Percentiles rank a stretch among this genome's conserved stretches.
phyloP scores from a whole-genome alignment of 2,797 vertebrate genomes.

The Dermochelys coriacea region DNA sequence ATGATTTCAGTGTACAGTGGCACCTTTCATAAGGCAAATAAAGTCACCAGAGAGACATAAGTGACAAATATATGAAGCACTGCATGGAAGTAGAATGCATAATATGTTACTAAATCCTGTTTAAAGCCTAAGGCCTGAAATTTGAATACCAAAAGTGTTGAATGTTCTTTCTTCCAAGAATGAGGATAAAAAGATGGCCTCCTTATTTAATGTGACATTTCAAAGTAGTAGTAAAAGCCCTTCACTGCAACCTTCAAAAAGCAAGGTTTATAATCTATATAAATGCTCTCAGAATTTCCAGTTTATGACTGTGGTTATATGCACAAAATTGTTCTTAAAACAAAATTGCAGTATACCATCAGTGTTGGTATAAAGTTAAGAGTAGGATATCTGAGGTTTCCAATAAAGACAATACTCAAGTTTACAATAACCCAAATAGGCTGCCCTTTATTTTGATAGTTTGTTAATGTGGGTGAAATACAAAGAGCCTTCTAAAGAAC shows the following conservation, averaged over 20 bases:
- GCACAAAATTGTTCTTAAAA: neutral
- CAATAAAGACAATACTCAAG: neutral
- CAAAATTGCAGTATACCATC: neutral
- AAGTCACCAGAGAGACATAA: conserved; percentile 63
- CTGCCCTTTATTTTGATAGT: neutral
- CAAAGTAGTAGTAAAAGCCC: neutral
- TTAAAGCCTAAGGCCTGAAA: neutral
- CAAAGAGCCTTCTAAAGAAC: fast-evolving
- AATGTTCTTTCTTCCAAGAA: neutral
- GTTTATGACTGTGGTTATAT: neutral
- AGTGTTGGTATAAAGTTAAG: too few relatives aligned
- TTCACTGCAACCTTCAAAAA: neutral
- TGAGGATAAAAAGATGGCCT: neutral
- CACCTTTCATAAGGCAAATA: conserved; percentile 74
- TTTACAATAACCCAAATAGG: neutral
- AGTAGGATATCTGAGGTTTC: neutral
- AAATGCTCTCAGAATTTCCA: neutral
- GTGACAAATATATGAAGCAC: conserved; percentile 57
- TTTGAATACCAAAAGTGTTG: neutral
- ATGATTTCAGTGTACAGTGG: conserved; percentile 68
- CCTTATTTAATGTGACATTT: neutral
- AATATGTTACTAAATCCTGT: conserved; percentile 38
- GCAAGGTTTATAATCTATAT: neutral
- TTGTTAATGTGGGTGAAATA: neutral
- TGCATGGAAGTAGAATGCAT: conserved; percentile 48